Base-by-base conservation (phyloP, 1,140 invertebrate genomes). In the Chelonus insularis region DNA sequence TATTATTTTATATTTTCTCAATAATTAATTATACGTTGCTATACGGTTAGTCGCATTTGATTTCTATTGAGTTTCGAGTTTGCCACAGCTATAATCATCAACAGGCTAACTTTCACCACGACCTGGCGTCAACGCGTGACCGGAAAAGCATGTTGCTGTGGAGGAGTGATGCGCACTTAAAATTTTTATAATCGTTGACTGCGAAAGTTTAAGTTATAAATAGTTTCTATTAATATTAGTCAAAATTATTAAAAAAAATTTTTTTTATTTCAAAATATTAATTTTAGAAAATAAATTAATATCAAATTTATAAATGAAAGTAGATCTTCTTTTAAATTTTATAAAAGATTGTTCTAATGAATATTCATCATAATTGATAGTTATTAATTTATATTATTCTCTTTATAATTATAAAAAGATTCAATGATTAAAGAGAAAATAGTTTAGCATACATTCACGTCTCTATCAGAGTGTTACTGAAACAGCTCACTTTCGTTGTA, bases 371-470 rank as follows among this genome's bases (percentile, higher is more conserved):
- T n/a, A n/a, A n/a, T n/a, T n/a, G n/a, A n/a, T n/a, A n/a, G n/a
- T n/a, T n/a, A n/a, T n/a, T n/a, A n/a, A n/a, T n/a, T n/a, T n/a
- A n/a, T n/a, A n/a, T n/a, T n/a, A n/a, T n/a, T n/a, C n/a, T n/a
- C n/a, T n/a, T n/a, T n/a, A n/a, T n/a, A n/a, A n/a, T n/a, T n/a
- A n/a, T n/a, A n/a, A n/a, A n/a, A n/a, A n/a, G n/a, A n/a, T n/a
- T 72, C 74, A 72, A 69, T 69, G 68, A 66, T 64, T 60, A 57
- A 72, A 72, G 76, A 78, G 76, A 78, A 78, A 78, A 76, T 77
- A 73, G 69, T 73, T 74, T 64, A 71, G 70, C 72, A 74, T 76
- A 72, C 75, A 45, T 77, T 77, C 70, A 75, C 75, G 72, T 72
- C 62, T 45, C 67, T 47, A 34, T 25, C 66, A 70, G 68, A 72